Percentiles rank a stretch among this genome's conserved stretches.
These are phyloP conservation scores for Camponotus fellah DNA, from an alignment of 2,888 invertebrate genomes.

Conservation along the genomic window DNA sequence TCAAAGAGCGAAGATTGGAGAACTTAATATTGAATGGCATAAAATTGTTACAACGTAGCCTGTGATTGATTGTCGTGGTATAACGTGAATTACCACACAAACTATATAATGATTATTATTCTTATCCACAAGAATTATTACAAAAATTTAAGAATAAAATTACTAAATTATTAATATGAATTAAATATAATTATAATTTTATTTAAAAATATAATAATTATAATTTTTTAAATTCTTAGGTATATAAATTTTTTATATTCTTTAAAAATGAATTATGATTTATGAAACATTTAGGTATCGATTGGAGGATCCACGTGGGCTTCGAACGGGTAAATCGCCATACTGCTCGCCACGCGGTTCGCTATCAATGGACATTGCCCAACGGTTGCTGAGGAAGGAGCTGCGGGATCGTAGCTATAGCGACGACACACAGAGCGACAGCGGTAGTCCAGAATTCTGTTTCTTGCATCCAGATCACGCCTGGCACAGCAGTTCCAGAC, in stretches of 20 bases:
- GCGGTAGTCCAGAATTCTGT: conserved; percentile 87
- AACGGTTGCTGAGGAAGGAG: conserved; percentile 90
- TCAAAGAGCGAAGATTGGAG: not conserved
- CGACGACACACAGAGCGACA: conserved; percentile 85
- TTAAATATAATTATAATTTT: not conserved
- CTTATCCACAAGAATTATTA: not conserved
- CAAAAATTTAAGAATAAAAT: not conserved
- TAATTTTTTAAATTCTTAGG: not conserved
- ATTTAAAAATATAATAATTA: not conserved
- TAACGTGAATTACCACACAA: not conserved
- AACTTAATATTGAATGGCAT: too few species aligned
- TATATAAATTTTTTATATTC: not conserved
- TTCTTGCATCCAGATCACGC: conserved; percentile 95
- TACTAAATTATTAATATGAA: not conserved
- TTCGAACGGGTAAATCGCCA: conserved; percentile 91
- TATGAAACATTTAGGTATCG: conserved; percentile 88
- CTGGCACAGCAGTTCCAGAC: conserved; percentile 91
- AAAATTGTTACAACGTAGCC: not conserved
- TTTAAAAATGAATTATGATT: not conserved
- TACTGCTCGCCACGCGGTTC: conserved; percentile 94
- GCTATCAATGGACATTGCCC: conserved; percentile 89
- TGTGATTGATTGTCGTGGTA: not conserved
- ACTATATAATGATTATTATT: not conserved
- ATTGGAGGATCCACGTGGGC: conserved; percentile 92
- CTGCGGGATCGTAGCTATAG: conserved; percentile 89